Evolutionary conservation across 2,113 vertebrate species (phyloP), one percentile per base, ranked within the genome.

Genomic region (Emberiza fucata): DNA sequence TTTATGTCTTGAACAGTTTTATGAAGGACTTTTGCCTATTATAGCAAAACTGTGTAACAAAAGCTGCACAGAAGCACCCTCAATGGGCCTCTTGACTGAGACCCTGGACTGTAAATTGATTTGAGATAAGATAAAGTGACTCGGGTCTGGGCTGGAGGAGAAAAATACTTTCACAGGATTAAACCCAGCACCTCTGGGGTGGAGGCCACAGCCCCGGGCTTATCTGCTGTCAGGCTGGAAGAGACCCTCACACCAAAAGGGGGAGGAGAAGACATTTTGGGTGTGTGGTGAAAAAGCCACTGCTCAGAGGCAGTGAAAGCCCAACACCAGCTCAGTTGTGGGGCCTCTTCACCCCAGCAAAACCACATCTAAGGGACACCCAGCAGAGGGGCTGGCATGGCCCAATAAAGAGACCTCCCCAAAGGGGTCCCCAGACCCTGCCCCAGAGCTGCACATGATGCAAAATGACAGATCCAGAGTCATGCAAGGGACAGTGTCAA

Each of bases 301-400:
- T 22, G 27, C 17, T 54, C 39, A 63, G 20, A 42, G 27, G 40
- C 28, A 33, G 14, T 22, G n/a, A 33, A 64, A 2, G 11, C 4
- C 11, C 33, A 53, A 63, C 17, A 45, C 7, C 33, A 83, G 33
- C 57, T 37, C 33, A 54, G 33, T 8, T 83, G 39, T 22, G 14
- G 28, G 28, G 18, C 11, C 14, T 25, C 69, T 37, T 37, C 18
- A 28, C 7, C 17, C 9, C 0, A 0, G 57, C 17, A 53, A 72
- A 37, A 39, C 19, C 17, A 18, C 17, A 53, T 18, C 33, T 45
- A 39, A 14, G 17, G 17, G 22, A 54, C 17, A 33, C 7, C 11
- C 31, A 39, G 27, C 33, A 63, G 33, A 83, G 7, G 13, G 25
- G 27, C 8, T 24, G 25, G 5, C 56, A 51, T 1, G 8, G 56